A percentile compares a stretch with the other conserved stretches of the same genome.
phyloP scores from a whole-genome alignment of 2,888 invertebrate genomes.

The Gortyna flavago region DNA sequence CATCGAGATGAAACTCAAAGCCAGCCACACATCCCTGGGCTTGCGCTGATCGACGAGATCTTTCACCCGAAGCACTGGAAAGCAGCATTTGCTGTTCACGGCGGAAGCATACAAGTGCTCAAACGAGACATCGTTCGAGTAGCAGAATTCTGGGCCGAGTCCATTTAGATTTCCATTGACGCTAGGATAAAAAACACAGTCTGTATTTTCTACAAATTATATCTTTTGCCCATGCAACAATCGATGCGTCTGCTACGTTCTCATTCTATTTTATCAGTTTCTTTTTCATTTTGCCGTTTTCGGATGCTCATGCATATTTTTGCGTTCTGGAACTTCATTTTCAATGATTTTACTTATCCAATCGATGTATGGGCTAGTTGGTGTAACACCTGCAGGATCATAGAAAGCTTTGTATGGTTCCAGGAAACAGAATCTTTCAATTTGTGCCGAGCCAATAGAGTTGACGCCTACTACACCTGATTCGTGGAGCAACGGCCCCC shows the following conservation, averaged over 20 bases:
- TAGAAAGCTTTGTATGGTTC: not conserved
- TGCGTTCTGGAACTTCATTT: not conserved
- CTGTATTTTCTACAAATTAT: not conserved
- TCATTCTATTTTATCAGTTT: not conserved
- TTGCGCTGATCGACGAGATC: not conserved
- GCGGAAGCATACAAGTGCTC: not conserved
- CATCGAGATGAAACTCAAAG: not conserved
- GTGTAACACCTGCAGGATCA: constrained; percentile 20
- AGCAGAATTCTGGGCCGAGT: not conserved
- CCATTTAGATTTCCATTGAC: not conserved
- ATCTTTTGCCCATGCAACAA: not conserved
- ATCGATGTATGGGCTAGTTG: constrained; percentile 31
- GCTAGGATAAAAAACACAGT: not conserved
- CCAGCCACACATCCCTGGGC: not conserved
- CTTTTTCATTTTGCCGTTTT: not conserved
- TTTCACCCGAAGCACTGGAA: not conserved
- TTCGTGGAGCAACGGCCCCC: constrained; percentile 41
- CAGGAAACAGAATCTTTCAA: not conserved
- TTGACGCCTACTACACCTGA: constrained; percentile 47
- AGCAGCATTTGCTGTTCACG: too few relatives aligned
- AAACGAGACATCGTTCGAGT: not conserved
- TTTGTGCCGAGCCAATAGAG: not conserved
- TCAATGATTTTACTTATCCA: constrained; percentile 29
- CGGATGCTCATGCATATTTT: not conserved
- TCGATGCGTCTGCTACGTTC: not conserved